These are phyloP conservation scores for Cheilosia vernalis DNA, from an alignment of 2,888 invertebrate species.

Conservation along the genomic window DNA sequence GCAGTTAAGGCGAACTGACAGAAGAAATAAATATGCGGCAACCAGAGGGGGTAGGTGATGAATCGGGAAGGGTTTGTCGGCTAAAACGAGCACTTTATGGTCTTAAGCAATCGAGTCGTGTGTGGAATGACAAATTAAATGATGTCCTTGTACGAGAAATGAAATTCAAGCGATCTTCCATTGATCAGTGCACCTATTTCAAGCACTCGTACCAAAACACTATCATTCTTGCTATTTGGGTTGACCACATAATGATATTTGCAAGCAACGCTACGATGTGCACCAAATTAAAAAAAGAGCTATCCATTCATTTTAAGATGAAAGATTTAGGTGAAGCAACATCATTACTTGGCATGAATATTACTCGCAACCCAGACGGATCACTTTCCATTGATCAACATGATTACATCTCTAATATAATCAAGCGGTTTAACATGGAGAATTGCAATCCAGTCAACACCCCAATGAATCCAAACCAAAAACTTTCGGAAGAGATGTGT, in stretches of 20 bases:
- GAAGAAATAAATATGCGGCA: constrained; percentile 34
- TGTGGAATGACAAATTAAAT: constrained; percentile 38
- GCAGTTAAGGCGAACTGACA: constrained; percentile 18
- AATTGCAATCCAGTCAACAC: constrained; percentile 52
- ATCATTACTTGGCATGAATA: constrained; percentile 45
- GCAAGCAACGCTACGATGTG: constrained; percentile 10
- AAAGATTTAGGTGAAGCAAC: neutral
- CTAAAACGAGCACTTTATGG: constrained; percentile 13
- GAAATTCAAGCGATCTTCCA: constrained; percentile 1
- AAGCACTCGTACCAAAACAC: constrained; percentile 11
- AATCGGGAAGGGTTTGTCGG: constrained; percentile 12
- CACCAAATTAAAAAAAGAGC: constrained; percentile 6
- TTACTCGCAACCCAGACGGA: constrained; percentile 26
- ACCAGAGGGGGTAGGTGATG: constrained; percentile 1
- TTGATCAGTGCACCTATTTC: constrained; percentile 10
- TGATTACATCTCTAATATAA: constrained; percentile 28
- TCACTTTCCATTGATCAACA: neutral
- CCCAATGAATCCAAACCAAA: constrained; percentile 55
- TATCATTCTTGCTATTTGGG: constrained; percentile 5
- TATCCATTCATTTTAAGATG: constrained; percentile 21
- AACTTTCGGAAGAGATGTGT: constrained; percentile 48
- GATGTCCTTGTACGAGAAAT: neutral
- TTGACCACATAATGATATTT: neutral
- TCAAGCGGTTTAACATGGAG: constrained; percentile 42
- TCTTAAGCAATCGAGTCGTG: constrained; percentile 26